Percentiles rank a stretch among this genome's conserved stretches.
phyloP scores from a whole-genome alignment of 2,888 invertebrate species.

The Agrotis clavis region DNA sequence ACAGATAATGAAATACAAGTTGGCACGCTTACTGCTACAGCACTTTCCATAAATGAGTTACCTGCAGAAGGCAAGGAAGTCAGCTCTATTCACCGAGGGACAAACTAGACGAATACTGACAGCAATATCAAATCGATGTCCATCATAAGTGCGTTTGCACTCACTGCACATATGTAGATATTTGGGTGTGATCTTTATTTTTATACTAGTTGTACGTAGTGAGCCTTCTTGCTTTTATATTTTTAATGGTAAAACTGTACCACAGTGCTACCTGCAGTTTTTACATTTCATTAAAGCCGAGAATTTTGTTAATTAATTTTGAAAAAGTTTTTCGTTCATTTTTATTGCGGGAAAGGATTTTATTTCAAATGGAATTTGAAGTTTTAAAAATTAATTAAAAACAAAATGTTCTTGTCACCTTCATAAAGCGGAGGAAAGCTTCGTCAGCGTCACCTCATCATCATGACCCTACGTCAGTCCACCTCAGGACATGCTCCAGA shows the following conservation, averaged over 20 bases:
- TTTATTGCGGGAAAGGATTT: constrained; percentile 31
- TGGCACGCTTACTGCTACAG: constrained; percentile 43
- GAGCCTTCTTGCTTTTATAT: constrained; percentile 2
- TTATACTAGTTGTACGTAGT: neutral
- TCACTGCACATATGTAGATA: neutral
- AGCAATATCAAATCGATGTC: neutral
- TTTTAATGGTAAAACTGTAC: neutral
- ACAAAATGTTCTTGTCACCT: neutral
- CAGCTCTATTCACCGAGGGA: neutral
- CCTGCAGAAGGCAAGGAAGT: constrained; percentile 8
- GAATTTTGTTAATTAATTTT: constrained; percentile 55
- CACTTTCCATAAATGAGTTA: neutral
- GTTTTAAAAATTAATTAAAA: constrained; percentile 15
- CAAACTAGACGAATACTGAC: neutral
- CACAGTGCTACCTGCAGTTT: constrained; percentile 43
- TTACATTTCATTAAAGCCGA: constrained; percentile 53
- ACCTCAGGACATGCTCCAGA: neutral
- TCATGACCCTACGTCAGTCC: neutral
- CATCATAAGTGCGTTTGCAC: neutral
- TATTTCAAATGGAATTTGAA: constrained; percentile 23
- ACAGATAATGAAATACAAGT: constrained; percentile 65
- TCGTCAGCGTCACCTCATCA: neutral
- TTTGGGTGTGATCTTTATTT: neutral
- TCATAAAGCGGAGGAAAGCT: neutral
- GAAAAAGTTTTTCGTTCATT: constrained; percentile 44